Evolutionary conservation across 2,888 invertebrate genomes (phyloP).

Genomic region (Pollenia labialis): DNA sequence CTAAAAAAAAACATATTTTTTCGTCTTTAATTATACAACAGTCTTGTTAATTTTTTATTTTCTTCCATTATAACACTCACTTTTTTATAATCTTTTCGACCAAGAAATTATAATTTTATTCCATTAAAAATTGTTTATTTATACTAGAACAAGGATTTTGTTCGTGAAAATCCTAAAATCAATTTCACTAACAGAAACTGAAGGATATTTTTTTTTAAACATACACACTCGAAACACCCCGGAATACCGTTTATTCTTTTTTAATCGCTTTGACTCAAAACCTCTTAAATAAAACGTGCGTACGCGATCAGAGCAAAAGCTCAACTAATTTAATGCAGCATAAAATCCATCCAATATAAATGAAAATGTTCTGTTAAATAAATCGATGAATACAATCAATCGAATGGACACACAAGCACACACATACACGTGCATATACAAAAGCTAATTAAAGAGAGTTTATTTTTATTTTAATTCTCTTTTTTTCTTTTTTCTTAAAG

Average conservation of each 20-base stretch:
- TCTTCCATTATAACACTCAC: constrained; percentile 49
- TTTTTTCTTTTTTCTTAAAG: no score
- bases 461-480: no score
- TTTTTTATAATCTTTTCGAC: constrained; percentile 40
- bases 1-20: no score
- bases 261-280: not conserved
- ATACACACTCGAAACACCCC: constrained; percentile 18
- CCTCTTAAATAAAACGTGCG: constrained; percentile 38
- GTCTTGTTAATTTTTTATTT: no score
- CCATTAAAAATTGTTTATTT: not conserved
- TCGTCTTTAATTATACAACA: no score
- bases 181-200: constrained; percentile 57
- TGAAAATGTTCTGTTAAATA: constrained; percentile 46
- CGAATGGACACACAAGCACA: not conserved
- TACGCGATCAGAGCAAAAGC: constrained; percentile 69
- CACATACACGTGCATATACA: not conserved
- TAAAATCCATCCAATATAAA: constrained; percentile 64
- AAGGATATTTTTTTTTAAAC: constrained; percentile 50
- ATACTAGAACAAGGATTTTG: not conserved
- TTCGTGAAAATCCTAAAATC: constrained; percentile 57
- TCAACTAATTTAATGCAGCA: constrained; percentile 68
- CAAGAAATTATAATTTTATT: not conserved
- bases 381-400: constrained; percentile 40
- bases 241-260: constrained; percentile 16
- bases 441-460: no score